phyloP scores from a whole-genome alignment of 2,113 vertebrate genomes.

The Xiphias gladius region DNA sequence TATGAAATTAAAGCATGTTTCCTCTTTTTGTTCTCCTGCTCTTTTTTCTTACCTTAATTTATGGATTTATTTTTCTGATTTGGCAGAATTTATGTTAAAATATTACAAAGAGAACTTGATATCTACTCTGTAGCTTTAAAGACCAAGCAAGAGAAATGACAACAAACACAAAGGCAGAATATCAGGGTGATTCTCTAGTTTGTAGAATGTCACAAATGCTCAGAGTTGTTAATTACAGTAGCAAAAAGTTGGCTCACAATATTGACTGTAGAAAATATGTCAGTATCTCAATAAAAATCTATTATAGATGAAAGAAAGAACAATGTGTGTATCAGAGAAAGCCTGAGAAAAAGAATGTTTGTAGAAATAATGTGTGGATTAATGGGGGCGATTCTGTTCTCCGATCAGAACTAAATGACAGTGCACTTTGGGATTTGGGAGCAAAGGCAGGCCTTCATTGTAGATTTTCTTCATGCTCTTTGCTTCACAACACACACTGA shows the following conservation, averaged over 20 bases:
- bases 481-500: no score
- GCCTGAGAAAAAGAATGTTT: neutral
- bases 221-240: no score
- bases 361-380: neutral
- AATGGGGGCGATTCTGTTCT: neutral
- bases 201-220: no score
- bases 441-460: neutral
- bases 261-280: neutral
- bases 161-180: no score
- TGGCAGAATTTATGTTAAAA: no score
- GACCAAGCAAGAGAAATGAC: no score
- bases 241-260: neutral
- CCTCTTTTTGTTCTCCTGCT: neutral
- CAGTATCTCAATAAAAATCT: neutral
- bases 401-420: neutral
- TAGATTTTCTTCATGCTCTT: no score
- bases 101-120: no score
- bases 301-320: neutral
- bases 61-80: no score
- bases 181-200: no score
- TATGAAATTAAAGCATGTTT: neutral
- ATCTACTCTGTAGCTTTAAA: no score
- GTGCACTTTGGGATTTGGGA: neutral
- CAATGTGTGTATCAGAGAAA: neutral
- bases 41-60: no score